Evolutionary conservation across 2,797 vertebrate species (phyloP).

Genomic region (Rhinoraja longicauda): DNA sequence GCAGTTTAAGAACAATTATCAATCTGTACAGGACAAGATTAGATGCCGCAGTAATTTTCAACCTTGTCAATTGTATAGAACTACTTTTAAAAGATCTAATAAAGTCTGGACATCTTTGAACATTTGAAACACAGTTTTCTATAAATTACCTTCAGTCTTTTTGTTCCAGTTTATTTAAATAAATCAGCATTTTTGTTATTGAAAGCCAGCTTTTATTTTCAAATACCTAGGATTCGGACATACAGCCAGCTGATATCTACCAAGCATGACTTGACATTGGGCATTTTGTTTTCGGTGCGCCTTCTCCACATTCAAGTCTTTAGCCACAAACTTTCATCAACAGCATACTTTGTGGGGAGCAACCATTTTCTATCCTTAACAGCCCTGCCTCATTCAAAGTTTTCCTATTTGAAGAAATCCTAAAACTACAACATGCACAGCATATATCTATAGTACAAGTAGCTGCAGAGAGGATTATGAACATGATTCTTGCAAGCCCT

Average conservation of each 20-base stretch:
- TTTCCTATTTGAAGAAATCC: neutral
- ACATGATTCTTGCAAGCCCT: neutral
- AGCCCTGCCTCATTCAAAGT: neutral
- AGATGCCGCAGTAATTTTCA: neutral
- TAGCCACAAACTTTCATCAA: neutral
- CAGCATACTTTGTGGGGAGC: neutral
- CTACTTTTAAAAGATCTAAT: neutral
- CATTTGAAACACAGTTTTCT: neutral
- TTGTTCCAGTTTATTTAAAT: neutral
- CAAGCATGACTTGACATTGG: neutral
- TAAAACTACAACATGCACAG: neutral
- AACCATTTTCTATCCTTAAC: no score
- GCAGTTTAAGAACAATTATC: neutral
- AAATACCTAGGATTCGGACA: neutral
- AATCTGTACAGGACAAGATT: neutral
- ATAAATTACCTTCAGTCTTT: neutral
- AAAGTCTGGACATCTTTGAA: neutral
- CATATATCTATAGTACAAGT: neutral
- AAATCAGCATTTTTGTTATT: neutral
- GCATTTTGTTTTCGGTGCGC: neutral
- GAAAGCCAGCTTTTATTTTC: neutral
- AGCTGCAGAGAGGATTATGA: neutral
- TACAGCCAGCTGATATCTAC: neutral
- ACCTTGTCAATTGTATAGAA: neutral
- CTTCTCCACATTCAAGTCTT: neutral